phyloP scores from a whole-genome alignment of 2,113 vertebrate genomes.

The Leuciscus idus region DNA sequence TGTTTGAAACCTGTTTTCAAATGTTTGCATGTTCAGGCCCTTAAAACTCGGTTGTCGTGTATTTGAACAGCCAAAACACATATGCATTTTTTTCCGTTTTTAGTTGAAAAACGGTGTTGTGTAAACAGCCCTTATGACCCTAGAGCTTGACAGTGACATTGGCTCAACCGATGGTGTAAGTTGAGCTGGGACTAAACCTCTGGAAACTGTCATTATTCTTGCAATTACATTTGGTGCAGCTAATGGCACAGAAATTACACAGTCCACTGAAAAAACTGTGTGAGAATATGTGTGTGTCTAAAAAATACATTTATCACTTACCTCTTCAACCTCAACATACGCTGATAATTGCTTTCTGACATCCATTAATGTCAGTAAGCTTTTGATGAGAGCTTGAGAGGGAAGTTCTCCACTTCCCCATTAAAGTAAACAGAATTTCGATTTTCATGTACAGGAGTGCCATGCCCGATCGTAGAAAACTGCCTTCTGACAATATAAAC shows the following conservation, averaged over 20 bases:
- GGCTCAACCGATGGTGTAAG: background rate
- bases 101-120: background rate
- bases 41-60: no score
- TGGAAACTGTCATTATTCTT: conserved; percentile 6
- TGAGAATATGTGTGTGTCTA: background rate
- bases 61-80: no score
- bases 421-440: conserved; percentile 33
- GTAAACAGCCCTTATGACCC: background rate
- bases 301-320: conserved; percentile 40
- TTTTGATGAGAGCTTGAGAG: conserved; percentile 31
- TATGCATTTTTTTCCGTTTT: background rate
- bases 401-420: conserved; percentile 2
- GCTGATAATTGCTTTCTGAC: conserved; percentile 47
- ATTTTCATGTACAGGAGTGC: conserved; percentile 3
- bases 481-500: background rate
- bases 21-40: no score
- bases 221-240: conserved; percentile 1
- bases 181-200: no score
- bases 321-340: conserved; percentile 34
- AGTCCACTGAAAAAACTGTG: conserved; percentile 1
- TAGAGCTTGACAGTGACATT: background rate
- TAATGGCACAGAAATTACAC: conserved; percentile 30
- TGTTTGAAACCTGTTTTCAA: no score
- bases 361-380: conserved; percentile 42
- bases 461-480: conserved; percentile 13